Conservation (phyloP, 2,113 vertebrate genomes). For the Ailurus styani region DNA sequence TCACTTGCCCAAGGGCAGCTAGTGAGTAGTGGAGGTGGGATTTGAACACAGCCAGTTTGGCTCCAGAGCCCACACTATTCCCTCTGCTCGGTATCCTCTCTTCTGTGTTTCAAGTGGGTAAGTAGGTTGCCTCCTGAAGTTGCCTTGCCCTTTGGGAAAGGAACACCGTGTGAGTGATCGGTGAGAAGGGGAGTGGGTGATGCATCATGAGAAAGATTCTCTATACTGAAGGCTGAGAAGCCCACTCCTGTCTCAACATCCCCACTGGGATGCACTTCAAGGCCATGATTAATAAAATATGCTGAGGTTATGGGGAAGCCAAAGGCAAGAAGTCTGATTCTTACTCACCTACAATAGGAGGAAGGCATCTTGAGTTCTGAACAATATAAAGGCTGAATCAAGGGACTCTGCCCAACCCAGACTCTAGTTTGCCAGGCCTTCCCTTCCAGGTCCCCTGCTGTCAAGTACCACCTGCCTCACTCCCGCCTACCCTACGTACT, state of each 20-base stretch:
- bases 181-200: neutral
- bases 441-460: rapidly evolving
- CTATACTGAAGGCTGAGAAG: neutral
- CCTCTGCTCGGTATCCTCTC: neutral
- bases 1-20: neutral
- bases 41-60: neutral
- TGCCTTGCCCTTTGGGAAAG: neutral
- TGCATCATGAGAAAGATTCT: neutral
- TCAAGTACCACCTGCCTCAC: neutral
- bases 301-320: neutral
- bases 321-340: neutral
- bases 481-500: neutral
- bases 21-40: neutral
- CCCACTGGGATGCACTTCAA: neutral
- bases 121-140: neutral
- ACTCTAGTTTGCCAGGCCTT: neutral
- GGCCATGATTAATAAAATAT: neutral
- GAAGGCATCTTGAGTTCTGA: neutral
- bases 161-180: neutral
- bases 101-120: neutral
- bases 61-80: neutral
- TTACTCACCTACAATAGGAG: neutral
- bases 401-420: neutral
- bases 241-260: neutral
- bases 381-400: neutral